Evolutionary conservation across 1,140 invertebrate genomes (phyloP).

Genomic region (Aphelenchoides fujianensis): DNA sequence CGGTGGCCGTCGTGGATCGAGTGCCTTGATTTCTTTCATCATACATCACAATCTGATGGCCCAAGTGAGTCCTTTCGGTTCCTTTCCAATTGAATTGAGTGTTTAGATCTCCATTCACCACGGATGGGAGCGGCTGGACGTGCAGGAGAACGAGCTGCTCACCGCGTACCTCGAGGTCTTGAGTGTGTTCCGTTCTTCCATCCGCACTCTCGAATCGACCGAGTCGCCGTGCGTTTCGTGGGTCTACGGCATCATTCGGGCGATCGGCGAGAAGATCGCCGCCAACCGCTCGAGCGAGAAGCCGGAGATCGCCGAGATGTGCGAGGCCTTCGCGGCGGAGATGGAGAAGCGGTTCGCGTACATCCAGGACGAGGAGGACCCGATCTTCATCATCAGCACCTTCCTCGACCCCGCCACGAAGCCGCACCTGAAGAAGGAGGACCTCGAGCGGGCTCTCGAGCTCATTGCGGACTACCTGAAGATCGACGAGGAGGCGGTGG

Average conservation of each 20-base stretch:
- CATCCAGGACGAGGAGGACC: background rate
- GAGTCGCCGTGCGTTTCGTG: background rate
- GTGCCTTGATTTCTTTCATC: background rate
- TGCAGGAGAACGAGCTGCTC: background rate
- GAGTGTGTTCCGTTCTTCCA: slow-evolving; percentile 7
- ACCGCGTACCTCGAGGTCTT: background rate
- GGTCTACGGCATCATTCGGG: slow-evolving; percentile 4
- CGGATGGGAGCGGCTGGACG: background rate
- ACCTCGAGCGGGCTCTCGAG: background rate
- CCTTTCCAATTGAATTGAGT: background rate
- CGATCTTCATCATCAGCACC: background rate
- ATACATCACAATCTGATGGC: background rate
- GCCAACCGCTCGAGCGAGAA: background rate
- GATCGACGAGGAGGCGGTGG: background rate
- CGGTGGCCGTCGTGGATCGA: background rate
- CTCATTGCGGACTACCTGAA: background rate
- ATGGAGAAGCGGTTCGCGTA: slow-evolving; percentile 2
- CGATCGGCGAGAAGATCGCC: background rate
- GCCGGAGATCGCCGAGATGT: background rate
- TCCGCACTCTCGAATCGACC: background rate
- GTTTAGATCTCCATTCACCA: slow-evolving; percentile 8
- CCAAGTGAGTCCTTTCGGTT: background rate
- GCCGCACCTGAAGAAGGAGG: background rate
- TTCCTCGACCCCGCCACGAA: slow-evolving; percentile 9
- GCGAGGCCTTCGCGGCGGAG: background rate